Evolutionary conservation across 2,113 vertebrate species (phyloP), one percentile per base, ranked within the genome.

Genomic region (Dicentrarchus labrax): DNA sequence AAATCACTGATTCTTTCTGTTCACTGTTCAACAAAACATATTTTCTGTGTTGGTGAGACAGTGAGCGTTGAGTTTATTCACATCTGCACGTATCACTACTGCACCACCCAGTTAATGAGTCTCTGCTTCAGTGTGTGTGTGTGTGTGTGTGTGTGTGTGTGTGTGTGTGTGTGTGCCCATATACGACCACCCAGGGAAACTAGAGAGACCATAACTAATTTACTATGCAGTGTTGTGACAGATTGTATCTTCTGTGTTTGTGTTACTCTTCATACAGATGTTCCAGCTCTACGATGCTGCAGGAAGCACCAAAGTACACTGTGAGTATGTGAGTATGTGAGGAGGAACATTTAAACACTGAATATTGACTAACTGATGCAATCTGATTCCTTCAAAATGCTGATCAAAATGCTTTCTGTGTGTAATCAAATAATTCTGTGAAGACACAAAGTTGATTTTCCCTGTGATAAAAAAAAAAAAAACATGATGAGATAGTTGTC

Each of bases 161-260:
- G 9, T 57, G 50, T 50, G 11, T 24, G n/a, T n/a, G n/a, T n/a
- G n/a, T n/a, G n/a, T 21, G 24, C n/a, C 21, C 24, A 22, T 48
- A 22, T 48, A 68, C 61, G 76, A 83, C 67, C 87, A 86, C 72
- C 69, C 64, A 75, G 76, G 39, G n/a, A 57, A 70, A 13, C 0
- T 47, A 3, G 11, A 73, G 6, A 48, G 2, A 51, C 21, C 24
- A 12, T 22, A 10, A 39, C 13, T 41, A 3, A 47, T 64, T 70
- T 50, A 57, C 64, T 75, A 6, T 38, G 22, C 50, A 36, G 22
- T 22, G 61, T 72, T 62, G 3, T 76, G 60, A 1, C 51, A 66
- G 41, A 84, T 81, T 30, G 21, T 43, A 30, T 78, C 19, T 80
- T 61, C 21, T 71, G 19, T 69, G 30, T 80, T 47, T 71, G 19